These are phyloP conservation scores for Cepphus grylle DNA, from an alignment of 2,113 vertebrate genomes.

Conservation along the genomic window DNA sequence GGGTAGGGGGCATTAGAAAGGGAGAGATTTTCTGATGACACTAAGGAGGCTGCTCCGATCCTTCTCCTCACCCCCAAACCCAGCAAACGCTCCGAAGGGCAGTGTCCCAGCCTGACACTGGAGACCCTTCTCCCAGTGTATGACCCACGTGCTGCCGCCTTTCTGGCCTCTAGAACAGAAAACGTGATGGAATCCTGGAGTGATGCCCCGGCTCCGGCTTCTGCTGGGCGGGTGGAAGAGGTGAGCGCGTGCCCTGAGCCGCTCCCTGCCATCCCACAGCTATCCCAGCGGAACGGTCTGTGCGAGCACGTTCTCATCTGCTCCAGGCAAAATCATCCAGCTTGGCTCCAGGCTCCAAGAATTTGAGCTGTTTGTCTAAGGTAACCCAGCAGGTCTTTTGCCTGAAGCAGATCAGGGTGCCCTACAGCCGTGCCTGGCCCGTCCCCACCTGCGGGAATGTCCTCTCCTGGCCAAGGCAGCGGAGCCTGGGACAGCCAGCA, in stretches of 20 bases:
- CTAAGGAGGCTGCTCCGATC: neutral
- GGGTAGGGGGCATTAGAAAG: neutral
- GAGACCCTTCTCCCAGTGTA: neutral
- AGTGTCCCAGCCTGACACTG: neutral
- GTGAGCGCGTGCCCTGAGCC: fast-evolving
- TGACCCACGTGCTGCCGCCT: fast-evolving
- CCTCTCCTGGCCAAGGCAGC: neutral
- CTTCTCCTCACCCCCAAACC: neutral
- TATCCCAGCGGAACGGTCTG: neutral
- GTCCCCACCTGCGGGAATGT: fast-evolving
- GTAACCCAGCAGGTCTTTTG: neutral
- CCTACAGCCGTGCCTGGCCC: fast-evolving
- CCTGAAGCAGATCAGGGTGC: neutral
- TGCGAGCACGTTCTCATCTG: fast-evolving
- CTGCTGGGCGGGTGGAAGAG: neutral
- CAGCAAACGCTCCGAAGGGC: fast-evolving
- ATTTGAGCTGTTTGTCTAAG: neutral
- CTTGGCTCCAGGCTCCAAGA: neutral
- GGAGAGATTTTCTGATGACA: neutral
- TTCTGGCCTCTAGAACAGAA: neutral
- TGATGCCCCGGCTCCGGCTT: neutral
- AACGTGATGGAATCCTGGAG: fast-evolving
- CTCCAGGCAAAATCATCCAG: neutral
- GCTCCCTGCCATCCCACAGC: neutral
- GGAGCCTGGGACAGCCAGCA: fast-evolving